phyloP scores from a whole-genome alignment of 1,140 invertebrate genomes.

The Cherax destructor region DNA sequence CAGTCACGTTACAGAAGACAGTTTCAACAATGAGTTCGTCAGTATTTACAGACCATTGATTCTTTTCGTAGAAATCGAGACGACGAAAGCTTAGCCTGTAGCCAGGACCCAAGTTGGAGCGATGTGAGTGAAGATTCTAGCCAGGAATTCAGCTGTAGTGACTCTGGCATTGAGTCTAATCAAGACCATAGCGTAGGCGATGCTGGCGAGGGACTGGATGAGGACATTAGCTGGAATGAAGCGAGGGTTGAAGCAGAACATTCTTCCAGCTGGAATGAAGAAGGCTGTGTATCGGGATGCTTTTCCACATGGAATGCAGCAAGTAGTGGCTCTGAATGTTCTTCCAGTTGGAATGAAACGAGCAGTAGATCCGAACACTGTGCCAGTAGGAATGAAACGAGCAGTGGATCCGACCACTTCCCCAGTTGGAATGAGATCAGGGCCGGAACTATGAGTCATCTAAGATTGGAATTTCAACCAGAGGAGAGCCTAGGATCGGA shows the following conservation, averaged over 20 bases:
- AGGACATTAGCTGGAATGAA: neutral
- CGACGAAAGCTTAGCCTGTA: neutral
- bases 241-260: neutral
- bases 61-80: neutral
- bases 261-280: neutral
- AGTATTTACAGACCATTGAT: neutral
- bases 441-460: neutral
- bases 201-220: neutral
- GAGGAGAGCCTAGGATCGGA: neutral
- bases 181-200: neutral
- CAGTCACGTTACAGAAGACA: neutral
- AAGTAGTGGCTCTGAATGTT: neutral
- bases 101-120: constrained; percentile 5
- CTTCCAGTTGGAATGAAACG: neutral
- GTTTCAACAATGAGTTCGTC: neutral
- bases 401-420: neutral
- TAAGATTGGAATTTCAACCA: neutral
- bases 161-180: neutral
- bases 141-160: constrained; percentile 10
- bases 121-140: neutral
- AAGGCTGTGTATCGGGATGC: too few relatives aligned
- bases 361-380: neutral
- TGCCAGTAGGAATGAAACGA: neutral
- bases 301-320: neutral
- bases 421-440: neutral